Conservation (phyloP, 2,113 vertebrate species). For the Melanostigma gelatinosum region DNA sequence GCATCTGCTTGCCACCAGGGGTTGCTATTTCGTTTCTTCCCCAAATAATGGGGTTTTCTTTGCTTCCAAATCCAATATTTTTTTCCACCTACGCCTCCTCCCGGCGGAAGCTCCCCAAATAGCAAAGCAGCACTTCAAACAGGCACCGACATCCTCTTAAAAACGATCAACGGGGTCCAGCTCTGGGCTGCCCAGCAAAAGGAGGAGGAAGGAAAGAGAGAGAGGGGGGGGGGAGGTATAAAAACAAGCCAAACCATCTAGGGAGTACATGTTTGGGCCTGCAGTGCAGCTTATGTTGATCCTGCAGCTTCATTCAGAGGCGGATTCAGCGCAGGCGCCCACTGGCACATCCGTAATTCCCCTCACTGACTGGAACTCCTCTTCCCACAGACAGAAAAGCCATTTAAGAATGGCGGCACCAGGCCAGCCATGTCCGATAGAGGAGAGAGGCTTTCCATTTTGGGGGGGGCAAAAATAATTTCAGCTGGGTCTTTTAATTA, state of each 20-base stretch:
- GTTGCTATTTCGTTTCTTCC: constrained; percentile 63
- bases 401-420: constrained; percentile 49
- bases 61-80: constrained; percentile 59
- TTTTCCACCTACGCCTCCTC: constrained; percentile 48
- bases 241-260: constrained; percentile 50
- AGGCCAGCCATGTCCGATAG: constrained; percentile 1
- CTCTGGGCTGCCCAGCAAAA: constrained; percentile 50
- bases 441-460: neutral
- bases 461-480: neutral
- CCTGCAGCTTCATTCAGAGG: constrained; percentile 61
- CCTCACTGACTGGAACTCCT: constrained; percentile 33
- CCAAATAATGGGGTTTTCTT: constrained; percentile 55
- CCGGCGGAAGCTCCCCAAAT: constrained; percentile 57
- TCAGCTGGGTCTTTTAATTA: neutral
- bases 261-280: constrained; percentile 61
- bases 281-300: constrained; percentile 70
- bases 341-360: constrained; percentile 53
- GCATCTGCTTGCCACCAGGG: constrained; percentile 61
- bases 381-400: constrained; percentile 29
- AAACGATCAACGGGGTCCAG: constrained; percentile 48
- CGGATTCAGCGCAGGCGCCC: constrained; percentile 18
- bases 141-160: constrained; percentile 60
- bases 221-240: constrained; percentile 25
- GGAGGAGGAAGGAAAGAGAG: constrained; percentile 21
- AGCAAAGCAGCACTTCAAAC: constrained; percentile 70